Percentiles rank a stretch among this genome's conserved stretches.
These are phyloP conservation scores for Macrostomum lignano DNA, from an alignment of 1,140 invertebrate species.

Conservation along the genomic window DNA sequence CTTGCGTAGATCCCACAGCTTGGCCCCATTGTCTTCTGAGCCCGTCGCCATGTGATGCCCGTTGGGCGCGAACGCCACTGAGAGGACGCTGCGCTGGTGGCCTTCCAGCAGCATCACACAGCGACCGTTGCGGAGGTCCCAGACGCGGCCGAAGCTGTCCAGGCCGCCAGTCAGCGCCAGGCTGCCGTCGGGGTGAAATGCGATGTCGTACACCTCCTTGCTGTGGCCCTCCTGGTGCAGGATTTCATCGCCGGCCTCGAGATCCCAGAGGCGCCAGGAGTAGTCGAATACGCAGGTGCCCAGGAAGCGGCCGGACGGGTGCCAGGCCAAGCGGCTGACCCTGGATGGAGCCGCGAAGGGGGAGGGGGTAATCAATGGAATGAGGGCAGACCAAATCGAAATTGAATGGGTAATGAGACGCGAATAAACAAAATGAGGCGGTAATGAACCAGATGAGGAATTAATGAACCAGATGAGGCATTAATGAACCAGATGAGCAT, in stretches of 20 bases:
- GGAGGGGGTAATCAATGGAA: too few relatives aligned
- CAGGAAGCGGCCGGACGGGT: slow-evolving; percentile 74
- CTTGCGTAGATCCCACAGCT: slow-evolving; percentile 77
- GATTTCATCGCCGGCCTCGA: slow-evolving; percentile 59
- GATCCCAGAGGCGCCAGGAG: slow-evolving; percentile 86
- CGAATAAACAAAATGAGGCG: too few relatives aligned
- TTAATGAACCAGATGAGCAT: too few relatives aligned
- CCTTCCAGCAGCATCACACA: slow-evolving; percentile 97
- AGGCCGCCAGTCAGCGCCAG: slow-evolving; percentile 53
- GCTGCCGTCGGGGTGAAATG: slow-evolving; percentile 76
- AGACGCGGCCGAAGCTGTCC: slow-evolving; percentile 79
- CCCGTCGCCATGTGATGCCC: slow-evolving; percentile 67
- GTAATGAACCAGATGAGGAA: too few relatives aligned
- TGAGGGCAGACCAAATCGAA: too few relatives aligned
- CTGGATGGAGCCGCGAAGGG: too few relatives aligned
- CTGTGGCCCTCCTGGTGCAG: slow-evolving; percentile 92
- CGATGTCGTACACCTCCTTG: slow-evolving; percentile 68
- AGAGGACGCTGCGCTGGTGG: slow-evolving; percentile 62
- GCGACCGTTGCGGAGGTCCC: slow-evolving; percentile 80
- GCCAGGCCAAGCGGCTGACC: slow-evolving; percentile 61
- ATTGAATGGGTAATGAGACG: too few relatives aligned
- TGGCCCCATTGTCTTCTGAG: slow-evolving; percentile 67
- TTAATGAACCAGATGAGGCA: too few relatives aligned
- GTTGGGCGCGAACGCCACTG: slow-evolving; percentile 62
- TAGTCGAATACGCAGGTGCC: slow-evolving; percentile 62